Conservation (phyloP, 1,140 invertebrate genomes). For the Cyclina sinensis region DNA sequence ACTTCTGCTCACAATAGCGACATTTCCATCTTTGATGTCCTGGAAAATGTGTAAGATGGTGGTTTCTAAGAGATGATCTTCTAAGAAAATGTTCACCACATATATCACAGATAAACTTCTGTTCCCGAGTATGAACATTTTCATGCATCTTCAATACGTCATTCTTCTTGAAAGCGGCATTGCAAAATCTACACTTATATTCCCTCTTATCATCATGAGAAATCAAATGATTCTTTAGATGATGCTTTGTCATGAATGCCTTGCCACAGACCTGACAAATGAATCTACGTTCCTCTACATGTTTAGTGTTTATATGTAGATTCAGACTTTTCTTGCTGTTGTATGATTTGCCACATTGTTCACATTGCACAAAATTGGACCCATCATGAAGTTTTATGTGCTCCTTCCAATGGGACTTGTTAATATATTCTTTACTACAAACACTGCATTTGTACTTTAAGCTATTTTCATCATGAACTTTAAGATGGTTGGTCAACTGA, state of each 20-base stretch:
- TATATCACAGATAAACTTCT: conserved; percentile 28
- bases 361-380: conserved; percentile 24
- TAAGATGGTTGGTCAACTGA: conserved; percentile 1
- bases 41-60: conserved; percentile 1
- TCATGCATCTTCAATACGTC: conserved; percentile 37
- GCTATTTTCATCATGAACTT: conserved; percentile 19
- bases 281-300: not conserved
- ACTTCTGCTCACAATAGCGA: not conserved
- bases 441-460: conserved; percentile 26
- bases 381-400: conserved; percentile 35
- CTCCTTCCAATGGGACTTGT: conserved; percentile 31
- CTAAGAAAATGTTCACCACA: conserved; percentile 30
- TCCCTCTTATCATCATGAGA: conserved; percentile 17
- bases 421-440: conserved; percentile 1
- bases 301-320: not conserved
- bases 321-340: conserved; percentile 14
- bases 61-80: conserved; percentile 6
- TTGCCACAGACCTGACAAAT: conserved; percentile 25
- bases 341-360: conserved; percentile 25
- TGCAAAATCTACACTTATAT: conserved; percentile 6
- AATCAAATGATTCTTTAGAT: conserved; percentile 38
- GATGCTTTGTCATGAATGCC: conserved; percentile 29
- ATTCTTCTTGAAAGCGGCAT: conserved; percentile 22
- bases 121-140: conserved; percentile 23
- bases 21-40: conserved; percentile 29